These are phyloP conservation scores for Muraenolepis orangiensis DNA, from an alignment of 2,797 vertebrate species.

Conservation along the genomic window DNA sequence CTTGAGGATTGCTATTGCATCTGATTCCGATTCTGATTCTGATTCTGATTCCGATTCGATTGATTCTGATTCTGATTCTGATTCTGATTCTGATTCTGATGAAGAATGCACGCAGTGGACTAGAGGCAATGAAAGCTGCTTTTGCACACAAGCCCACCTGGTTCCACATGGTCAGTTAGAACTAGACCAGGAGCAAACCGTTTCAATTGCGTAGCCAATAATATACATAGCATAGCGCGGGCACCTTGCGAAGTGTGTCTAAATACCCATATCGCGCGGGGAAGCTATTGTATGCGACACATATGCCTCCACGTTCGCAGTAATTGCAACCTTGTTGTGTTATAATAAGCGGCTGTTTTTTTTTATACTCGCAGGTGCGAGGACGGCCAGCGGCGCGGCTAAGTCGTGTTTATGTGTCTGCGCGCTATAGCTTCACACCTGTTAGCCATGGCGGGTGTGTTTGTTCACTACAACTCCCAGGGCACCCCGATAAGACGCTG, in stretches of 20 bases:
- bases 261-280: conserved; percentile 17
- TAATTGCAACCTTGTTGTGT: conserved; percentile 64
- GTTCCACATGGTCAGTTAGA: too few relatives aligned
- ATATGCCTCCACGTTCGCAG: conserved; percentile 37
- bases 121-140: too few relatives aligned
- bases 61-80: too few relatives aligned
- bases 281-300: conserved; percentile 34
- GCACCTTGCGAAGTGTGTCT: too few relatives aligned
- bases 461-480: conserved; percentile 64
- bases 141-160: too few relatives aligned
- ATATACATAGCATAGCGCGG: conserved; percentile 9
- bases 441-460: conserved; percentile 69
- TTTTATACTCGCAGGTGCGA: conserved; percentile 60
- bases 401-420: conserved; percentile 66
- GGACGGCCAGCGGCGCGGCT: conserved; percentile 33
- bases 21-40: too few relatives aligned
- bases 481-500: conserved; percentile 68
- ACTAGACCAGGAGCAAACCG: too few relatives aligned
- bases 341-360: conserved; percentile 65
- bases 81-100: too few relatives aligned
- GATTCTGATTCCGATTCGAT: too few relatives aligned
- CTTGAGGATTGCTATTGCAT: too few relatives aligned
- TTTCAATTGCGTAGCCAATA: not conserved
- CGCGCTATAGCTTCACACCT: conserved; percentile 70
- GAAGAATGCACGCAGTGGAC: too few relatives aligned